Evolutionary conservation across 2,888 invertebrate genomes (phyloP), one percentile per base, ranked within the genome.

Genomic region (Hedya salicella): DNA sequence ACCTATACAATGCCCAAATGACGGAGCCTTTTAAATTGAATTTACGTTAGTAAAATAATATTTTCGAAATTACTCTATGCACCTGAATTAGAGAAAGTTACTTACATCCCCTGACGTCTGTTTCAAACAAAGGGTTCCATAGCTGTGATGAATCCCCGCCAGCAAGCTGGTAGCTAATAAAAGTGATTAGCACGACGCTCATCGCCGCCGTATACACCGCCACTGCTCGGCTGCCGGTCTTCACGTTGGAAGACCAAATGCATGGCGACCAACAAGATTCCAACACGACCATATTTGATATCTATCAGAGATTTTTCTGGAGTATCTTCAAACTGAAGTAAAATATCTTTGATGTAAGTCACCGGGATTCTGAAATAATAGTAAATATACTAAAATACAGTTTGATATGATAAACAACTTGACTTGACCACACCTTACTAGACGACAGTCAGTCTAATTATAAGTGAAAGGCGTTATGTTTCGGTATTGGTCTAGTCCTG

Each of bases 91-190:
- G 19, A 16, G 13, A 49, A 57, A 21, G 8, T 40, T 44, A 94
- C 95, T 94, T 88, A 96, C 96, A 95, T 72, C 89, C 87, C 79
- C 96, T 93, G 6, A 97, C 94, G 88, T 97, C 97, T 32, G 97
- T 95, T 88, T 98, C 98, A 87, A 98, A 98, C 36, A 97, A 90
- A 0, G 98, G 98, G 78, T 96, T 96, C 91, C 97, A 98, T 3
- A 97, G 89, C 82, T 97, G 97, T 0, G 96, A 95, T 0, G 97
- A 97, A 78, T 97, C 97, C 17, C 98, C 98, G n/a, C 98, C 98
- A 71, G 86, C 85, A 91, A 98, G 94, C 88, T 97, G 95, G 81
- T 97, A 97, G 0, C 88, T 86, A 66, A 96, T 95, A 71, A 94
- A 85, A 3, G 96, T 96, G 71, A 97, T 96, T 0, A 96, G 80